phyloP scores from a whole-genome alignment of 2,888 invertebrate species.

The Blastobasis lacticolella region DNA sequence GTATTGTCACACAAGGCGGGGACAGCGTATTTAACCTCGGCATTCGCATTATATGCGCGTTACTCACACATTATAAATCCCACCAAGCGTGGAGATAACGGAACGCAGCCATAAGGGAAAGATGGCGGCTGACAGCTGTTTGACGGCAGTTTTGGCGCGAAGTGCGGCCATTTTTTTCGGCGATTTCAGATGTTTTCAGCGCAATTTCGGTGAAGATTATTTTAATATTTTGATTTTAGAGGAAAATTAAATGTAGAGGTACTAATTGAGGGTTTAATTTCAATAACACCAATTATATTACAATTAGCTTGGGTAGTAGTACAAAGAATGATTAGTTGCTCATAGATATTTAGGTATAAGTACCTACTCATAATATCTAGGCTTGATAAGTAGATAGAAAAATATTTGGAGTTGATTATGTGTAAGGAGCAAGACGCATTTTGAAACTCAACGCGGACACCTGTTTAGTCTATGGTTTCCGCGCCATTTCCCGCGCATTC shows the following conservation, averaged over 20 bases:
- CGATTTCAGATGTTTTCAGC: not conserved
- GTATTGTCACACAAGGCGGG: conserved; percentile 48
- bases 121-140: conserved; percentile 51
- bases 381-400: no score
- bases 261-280: no score
- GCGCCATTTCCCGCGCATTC: conserved; percentile 51
- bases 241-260: no score
- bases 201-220: not conserved
- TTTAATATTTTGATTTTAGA: no score
- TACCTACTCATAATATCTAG: no score
- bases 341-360: no score
- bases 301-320: no score
- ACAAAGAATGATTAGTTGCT: no score
- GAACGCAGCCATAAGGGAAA: conserved; percentile 46
- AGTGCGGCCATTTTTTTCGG: conserved; percentile 8
- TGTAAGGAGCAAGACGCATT: no score
- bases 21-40: conserved; percentile 53
- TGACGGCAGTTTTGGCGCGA: conserved; percentile 58
- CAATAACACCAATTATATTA: no score
- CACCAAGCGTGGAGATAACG: conserved; percentile 58
- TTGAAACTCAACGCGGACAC: not conserved
- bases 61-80: conserved; percentile 73
- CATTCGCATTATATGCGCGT: conserved; percentile 31
- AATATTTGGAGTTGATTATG: no score
- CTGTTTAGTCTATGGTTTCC: conserved; percentile 48